phyloP scores from a whole-genome alignment of 2,797 vertebrate genomes.

The Liasis olivaceus region DNA sequence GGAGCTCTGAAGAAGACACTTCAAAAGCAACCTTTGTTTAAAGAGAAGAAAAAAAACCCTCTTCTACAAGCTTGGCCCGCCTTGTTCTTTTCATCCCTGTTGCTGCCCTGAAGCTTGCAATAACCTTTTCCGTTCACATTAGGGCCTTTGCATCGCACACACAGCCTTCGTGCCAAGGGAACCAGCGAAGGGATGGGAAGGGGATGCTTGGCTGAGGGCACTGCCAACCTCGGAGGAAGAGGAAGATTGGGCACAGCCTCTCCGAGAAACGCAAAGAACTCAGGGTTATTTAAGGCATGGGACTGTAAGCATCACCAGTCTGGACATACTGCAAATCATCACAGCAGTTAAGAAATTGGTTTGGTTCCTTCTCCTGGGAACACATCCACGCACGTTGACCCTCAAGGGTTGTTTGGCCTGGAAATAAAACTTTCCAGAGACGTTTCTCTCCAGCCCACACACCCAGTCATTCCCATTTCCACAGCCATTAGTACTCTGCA shows the following conservation, averaged over 20 bases:
- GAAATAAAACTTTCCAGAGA: constrained; percentile 47
- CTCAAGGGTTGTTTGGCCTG: constrained; percentile 47
- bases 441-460: background rate
- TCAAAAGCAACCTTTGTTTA: background rate
- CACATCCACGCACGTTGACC: constrained; percentile 38
- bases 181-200: background rate
- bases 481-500: background rate
- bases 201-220: background rate
- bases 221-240: background rate
- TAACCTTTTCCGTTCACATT: constrained; percentile 52
- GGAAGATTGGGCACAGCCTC: background rate
- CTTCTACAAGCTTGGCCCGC: background rate
- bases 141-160: constrained; percentile 31
- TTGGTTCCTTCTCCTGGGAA: constrained; percentile 39
- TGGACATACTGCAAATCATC: background rate
- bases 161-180: constrained; percentile 1
- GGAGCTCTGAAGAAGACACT: background rate
- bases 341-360: background rate
- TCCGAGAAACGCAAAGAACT: no score
- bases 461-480: background rate
- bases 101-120: constrained; percentile 36
- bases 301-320: no score
- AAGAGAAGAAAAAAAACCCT: background rate
- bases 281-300: background rate
- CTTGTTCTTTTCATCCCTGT: constrained; percentile 3